phyloP scores from a whole-genome alignment of 2,797 vertebrate species.

The Rhinogobio ventralis region DNA sequence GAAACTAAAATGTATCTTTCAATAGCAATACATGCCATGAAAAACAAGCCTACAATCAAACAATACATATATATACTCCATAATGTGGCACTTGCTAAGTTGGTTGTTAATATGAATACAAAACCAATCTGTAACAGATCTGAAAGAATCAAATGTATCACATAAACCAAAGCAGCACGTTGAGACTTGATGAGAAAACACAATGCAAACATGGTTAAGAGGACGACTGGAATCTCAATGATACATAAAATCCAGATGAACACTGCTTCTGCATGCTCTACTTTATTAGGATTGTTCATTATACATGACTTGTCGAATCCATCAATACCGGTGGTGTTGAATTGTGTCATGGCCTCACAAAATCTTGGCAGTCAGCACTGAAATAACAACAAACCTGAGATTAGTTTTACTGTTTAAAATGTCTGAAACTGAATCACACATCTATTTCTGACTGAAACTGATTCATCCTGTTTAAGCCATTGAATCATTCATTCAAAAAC shows the following conservation, averaged over 20 bases:
- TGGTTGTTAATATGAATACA: slow-evolving; percentile 7
- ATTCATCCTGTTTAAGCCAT: background rate
- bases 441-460: background rate
- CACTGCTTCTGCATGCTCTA: background rate
- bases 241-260: slow-evolving; percentile 13
- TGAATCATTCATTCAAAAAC: background rate
- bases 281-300: background rate
- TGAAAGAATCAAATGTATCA: slow-evolving; percentile 25
- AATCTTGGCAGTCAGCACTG: background rate
- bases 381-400: slow-evolving; percentile 9
- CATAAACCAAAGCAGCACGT: slow-evolving; percentile 20
- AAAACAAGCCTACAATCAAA: slow-evolving; percentile 15
- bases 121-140: slow-evolving; percentile 34
- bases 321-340: background rate
- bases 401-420: background rate
- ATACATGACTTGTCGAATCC: background rate
- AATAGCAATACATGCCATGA: slow-evolving; percentile 29
- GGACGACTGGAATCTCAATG: slow-evolving; percentile 27
- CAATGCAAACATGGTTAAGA: slow-evolving; percentile 32
- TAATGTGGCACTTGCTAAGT: background rate
- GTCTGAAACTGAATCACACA: background rate
- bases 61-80: slow-evolving; percentile 33
- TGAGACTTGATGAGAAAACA: slow-evolving; percentile 27
- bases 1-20: slow-evolving; percentile 37
- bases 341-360: slow-evolving; percentile 17